Evolutionary conservation across 2,888 invertebrate genomes (phyloP).

Genomic region (Palloptera scutellata): DNA sequence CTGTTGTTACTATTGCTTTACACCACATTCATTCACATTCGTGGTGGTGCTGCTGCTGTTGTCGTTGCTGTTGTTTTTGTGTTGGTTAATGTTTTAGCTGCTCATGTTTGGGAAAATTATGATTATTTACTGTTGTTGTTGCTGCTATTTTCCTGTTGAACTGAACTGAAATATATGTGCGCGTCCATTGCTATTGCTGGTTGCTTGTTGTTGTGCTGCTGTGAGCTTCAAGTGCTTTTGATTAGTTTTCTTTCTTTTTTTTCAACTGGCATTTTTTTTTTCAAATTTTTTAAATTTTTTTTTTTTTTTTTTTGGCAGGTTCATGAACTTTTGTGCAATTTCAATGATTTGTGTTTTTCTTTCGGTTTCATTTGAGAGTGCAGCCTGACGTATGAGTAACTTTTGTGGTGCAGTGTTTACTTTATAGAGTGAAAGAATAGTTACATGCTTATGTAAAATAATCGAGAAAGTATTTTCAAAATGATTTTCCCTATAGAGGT

Average conservation of each 20-base stretch:
- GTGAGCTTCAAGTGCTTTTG: slow-evolving; percentile 24
- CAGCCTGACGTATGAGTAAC: slow-evolving; percentile 51
- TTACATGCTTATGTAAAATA: too few species aligned
- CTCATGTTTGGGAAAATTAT: slow-evolving; percentile 23
- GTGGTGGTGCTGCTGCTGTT: slow-evolving; percentile 21
- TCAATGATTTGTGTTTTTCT: neutral
- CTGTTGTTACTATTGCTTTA: slow-evolving; percentile 37
- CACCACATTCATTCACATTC: slow-evolving; percentile 11
- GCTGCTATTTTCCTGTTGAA: neutral
- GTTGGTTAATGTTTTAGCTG: neutral
- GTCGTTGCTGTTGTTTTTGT: slow-evolving; percentile 17
- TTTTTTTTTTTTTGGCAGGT: slow-evolving; percentile 40
- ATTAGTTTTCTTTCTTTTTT: neutral
- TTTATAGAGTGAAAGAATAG: too few species aligned
- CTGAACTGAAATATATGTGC: neutral
- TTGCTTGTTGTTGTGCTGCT: neutral
- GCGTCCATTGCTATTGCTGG: neutral
- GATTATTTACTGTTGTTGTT: neutral
- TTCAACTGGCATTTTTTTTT: neutral
- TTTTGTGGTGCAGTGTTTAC: slow-evolving; percentile 11
- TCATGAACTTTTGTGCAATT: slow-evolving; percentile 49
- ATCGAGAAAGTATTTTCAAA: too few species aligned
- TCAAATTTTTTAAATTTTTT: neutral
- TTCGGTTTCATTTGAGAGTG: slow-evolving; percentile 42
- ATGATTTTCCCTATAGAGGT: too few species aligned